Base-by-base conservation (phyloP, 2,888 invertebrate genomes). In the Trissoscelio sp. region DNA sequence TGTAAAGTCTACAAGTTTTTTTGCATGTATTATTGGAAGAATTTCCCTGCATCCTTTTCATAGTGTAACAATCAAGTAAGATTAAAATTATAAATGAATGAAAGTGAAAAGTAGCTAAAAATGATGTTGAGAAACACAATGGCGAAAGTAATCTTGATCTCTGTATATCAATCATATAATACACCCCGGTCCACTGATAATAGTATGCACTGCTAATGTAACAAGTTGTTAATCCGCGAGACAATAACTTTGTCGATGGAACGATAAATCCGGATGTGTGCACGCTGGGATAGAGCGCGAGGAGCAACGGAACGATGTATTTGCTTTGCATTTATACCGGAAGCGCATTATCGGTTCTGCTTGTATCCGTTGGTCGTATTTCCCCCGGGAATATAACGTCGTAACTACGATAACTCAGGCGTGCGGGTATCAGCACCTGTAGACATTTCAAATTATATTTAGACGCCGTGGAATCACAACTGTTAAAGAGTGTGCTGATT, bases 271-370 rank as follows among this genome's bases (percentile, higher is more conserved):
- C 77, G 73, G 72, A 64, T 78, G 62, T 37, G 60, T 51, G 62
- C 51, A 72, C 51, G 37, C 46, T 58, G 66, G 75, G 60, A 62
- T 57, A 58, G 34, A 64, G 51, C 73, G 58, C 73, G 74, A 74
- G 72, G 46, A 78, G 58, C 67, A 81, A 42, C 72, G 69, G 46
- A 83, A 78, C 81, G 81, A 79, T 83, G 79, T 79, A 81, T 81
- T 70, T 82, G 78, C 80, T 75, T 78, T 46, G 79, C 84, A 84
- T 85, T 87, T 85, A 83, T 83, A 87, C 85, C 84, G 84, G 83
- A 83, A 82, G 79, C 79, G 79, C 84, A 87, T 87, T 88, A 89
- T 88, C 87, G 85, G 86, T 83, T 84, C 83, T 75, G 84, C 81
- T 81, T 77, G 83, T 73, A 84, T 84, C 81, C 82, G 69, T 44